Evolutionary conservation across 2,797 vertebrate species (phyloP).

Genomic region (Cirrhinus mrigala): DNA sequence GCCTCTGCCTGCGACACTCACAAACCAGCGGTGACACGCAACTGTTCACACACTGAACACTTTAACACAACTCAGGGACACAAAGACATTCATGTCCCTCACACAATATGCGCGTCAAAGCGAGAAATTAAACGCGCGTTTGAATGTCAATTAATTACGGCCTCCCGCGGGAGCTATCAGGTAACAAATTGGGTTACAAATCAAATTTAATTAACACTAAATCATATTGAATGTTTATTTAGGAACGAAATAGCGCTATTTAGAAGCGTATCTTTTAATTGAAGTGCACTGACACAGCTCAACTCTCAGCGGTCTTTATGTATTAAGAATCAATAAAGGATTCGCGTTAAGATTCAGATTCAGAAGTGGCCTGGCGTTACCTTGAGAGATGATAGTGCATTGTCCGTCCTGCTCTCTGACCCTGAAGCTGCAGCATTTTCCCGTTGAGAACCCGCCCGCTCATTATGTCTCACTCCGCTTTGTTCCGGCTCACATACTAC

Average conservation of each 20-base stretch:
- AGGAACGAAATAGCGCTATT: background rate
- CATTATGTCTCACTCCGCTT: slow-evolving; percentile 73
- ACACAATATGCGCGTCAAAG: background rate
- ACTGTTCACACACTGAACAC: slow-evolving; percentile 23
- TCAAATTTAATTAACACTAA: background rate
- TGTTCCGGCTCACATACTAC: slow-evolving; percentile 72
- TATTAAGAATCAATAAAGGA: background rate
- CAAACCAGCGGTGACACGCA: slow-evolving; percentile 10
- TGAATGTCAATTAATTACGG: background rate
- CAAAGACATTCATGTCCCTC: slow-evolving; percentile 1
- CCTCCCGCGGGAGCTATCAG: background rate
- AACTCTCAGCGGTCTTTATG: background rate
- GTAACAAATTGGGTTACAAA: background rate
- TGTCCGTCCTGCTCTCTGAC: slow-evolving; percentile 80
- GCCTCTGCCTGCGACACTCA: slow-evolving; percentile 32
- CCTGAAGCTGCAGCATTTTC: slow-evolving; percentile 81
- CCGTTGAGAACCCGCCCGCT: slow-evolving; percentile 81
- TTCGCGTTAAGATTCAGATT: background rate
- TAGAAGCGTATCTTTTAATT: background rate
- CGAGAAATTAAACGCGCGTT: background rate
- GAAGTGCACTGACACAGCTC: background rate
- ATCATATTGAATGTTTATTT: background rate
- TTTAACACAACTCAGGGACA: slow-evolving; percentile 31
- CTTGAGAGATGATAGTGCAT: slow-evolving; percentile 81
- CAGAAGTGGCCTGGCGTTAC: slow-evolving; percentile 64